Conservation (phyloP, 2,113 vertebrate genomes). For the Indri indri region DNA sequence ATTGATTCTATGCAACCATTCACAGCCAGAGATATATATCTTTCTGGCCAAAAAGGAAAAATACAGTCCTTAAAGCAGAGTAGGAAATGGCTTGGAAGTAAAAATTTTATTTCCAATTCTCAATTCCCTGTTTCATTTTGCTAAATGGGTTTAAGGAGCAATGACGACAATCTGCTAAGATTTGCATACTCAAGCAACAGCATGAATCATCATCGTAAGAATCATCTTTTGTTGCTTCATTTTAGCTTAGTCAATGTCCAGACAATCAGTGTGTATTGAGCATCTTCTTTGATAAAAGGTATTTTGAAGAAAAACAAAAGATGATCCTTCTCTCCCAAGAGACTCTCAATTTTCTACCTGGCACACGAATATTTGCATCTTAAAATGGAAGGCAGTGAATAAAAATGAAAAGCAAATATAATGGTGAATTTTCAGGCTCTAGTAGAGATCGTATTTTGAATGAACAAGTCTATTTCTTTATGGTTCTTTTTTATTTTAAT, state of each 20-base stretch:
- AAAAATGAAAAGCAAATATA: neutral
- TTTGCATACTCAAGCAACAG: neutral
- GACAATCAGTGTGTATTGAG: neutral
- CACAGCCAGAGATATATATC: neutral
- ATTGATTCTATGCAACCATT: neutral
- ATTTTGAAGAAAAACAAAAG: constrained; percentile 25
- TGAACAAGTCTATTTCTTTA: neutral
- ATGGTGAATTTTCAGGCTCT: neutral
- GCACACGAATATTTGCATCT: neutral
- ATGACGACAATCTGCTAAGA: constrained; percentile 3
- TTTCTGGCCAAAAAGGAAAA: neutral
- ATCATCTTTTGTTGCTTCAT: neutral
- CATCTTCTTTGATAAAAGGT: neutral
- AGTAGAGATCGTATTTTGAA: neutral
- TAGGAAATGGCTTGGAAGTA: neutral
- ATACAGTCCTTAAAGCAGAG: neutral
- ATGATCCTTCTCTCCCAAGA: neutral
- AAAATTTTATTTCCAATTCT: constrained; percentile 55
- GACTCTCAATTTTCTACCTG: neutral
- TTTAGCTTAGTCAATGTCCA: neutral
- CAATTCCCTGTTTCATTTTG: constrained; percentile 47
- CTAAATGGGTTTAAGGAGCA: constrained; percentile 35
- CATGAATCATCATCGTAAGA: constrained; percentile 5
- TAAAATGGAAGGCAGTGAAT: neutral
- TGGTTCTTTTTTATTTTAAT: neutral